Evolutionary conservation across 1,140 invertebrate genomes (phyloP).

Genomic region (Drosophila serrata): DNA sequence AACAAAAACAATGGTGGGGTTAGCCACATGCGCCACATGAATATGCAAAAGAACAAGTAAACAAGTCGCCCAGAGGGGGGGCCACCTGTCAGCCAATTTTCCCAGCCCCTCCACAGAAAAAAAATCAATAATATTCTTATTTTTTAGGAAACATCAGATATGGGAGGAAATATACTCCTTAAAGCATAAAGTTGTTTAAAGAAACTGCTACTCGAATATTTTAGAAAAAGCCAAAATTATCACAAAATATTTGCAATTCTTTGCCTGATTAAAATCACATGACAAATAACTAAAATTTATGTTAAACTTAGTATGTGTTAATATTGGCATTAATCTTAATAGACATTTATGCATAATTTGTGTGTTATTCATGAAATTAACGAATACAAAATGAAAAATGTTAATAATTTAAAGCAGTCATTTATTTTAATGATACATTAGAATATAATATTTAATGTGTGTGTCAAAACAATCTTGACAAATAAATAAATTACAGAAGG

Average conservation of each 20-base stretch:
- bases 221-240: neutral
- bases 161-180: neutral
- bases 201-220: neutral
- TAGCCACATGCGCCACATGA: conserved; percentile 32
- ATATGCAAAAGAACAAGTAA: conserved; percentile 54
- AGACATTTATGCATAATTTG: neutral
- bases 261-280: neutral
- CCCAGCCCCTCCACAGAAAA: neutral
- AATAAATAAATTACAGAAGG: conserved; percentile 2
- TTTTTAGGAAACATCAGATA: too few species aligned
- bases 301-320: conserved; percentile 23
- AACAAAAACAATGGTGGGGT: conserved; percentile 15
- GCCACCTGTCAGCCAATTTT: neutral
- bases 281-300: conserved; percentile 3
- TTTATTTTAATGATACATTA: conserved; percentile 22
- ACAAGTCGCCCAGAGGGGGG: conserved; percentile 15
- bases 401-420: conserved; percentile 9
- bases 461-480: conserved; percentile 27
- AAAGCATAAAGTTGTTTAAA: neutral
- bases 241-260: neutral
- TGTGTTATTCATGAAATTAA: conserved; percentile 39
- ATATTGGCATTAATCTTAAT: conserved; percentile 19
- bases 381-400: conserved; percentile 10
- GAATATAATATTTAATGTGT: conserved; percentile 11
- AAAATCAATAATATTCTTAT: neutral